These are phyloP conservation scores for Platichthys flesus DNA, from an alignment of 2,113 vertebrate genomes.

Conservation along the genomic window DNA sequence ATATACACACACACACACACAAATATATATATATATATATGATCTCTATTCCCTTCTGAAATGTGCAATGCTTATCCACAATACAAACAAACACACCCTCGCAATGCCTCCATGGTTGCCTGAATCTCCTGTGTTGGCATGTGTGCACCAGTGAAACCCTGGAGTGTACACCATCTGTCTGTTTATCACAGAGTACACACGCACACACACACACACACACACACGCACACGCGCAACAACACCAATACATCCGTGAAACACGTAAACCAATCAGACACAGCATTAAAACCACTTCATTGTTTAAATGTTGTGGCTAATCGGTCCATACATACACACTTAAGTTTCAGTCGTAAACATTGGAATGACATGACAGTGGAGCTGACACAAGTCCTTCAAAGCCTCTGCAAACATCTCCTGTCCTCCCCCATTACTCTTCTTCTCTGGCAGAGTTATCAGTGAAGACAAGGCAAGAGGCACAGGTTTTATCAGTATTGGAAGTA, in stretches of 20 bases:
- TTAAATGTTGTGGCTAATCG: neutral
- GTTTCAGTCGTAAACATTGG: slow-evolving; percentile 11
- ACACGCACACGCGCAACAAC: no score
- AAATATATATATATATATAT: neutral
- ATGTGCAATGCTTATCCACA: neutral
- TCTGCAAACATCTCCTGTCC: slow-evolving; percentile 17
- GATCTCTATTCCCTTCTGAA: neutral
- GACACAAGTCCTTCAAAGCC: slow-evolving; percentile 23
- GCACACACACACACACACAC: neutral
- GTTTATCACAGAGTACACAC: slow-evolving; percentile 37
- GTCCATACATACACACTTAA: neutral
- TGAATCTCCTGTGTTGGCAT: slow-evolving; percentile 45
- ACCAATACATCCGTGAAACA: no score
- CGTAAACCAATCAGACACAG: neutral
- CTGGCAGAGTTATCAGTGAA: slow-evolving; percentile 14
- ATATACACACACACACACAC: slow-evolving; percentile 10
- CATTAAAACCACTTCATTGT: neutral
- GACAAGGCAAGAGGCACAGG: neutral
- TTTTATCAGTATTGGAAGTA: slow-evolving; percentile 8
- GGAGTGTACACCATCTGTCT: slow-evolving; percentile 71
- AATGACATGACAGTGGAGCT: slow-evolving; percentile 9
- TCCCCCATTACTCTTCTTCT: slow-evolving; percentile 1
- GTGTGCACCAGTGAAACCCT: slow-evolving; percentile 51
- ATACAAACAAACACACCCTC: slow-evolving; percentile 41
- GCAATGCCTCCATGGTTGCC: slow-evolving; percentile 23